Evolutionary conservation across 53 echinoderm and acorn worm genomes (phyloP).

Genomic region (Echinarachnius parma): DNA sequence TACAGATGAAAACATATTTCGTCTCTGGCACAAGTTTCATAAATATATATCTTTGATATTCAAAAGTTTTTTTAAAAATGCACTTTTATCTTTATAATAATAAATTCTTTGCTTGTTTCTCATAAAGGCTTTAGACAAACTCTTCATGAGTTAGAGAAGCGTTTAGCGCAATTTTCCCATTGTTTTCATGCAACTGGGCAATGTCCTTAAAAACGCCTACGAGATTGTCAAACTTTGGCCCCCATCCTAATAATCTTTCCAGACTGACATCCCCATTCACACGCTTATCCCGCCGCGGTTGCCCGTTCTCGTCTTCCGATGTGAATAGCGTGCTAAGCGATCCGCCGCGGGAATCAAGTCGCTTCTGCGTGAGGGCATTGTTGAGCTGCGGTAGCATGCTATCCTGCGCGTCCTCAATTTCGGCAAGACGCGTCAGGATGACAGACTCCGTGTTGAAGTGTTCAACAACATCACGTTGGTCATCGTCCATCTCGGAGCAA

Average conservation of each 20-base stretch:
- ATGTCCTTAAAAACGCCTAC: constrained; percentile 90
- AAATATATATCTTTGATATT: constrained; percentile 10
- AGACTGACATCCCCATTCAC: constrained; percentile 71
- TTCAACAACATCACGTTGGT: constrained; percentile 36
- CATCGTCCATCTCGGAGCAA: constrained; percentile 88
- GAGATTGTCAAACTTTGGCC: constrained; percentile 77
- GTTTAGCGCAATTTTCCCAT: constrained; percentile 29
- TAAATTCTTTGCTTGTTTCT: constrained; percentile 12
- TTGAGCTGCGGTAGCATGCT: constrained; percentile 55
- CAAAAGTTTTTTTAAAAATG: neutral
- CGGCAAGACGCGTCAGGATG: constrained; percentile 72
- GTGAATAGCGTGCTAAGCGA: constrained; percentile 86
- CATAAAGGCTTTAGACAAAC: constrained; percentile 40
- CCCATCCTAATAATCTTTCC: constrained; percentile 92
- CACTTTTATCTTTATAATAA: constrained; percentile 5
- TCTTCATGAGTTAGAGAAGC: constrained; percentile 39
- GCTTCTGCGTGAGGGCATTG: constrained; percentile 53
- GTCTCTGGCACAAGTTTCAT: too few species aligned
- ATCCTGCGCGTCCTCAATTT: constrained; percentile 73
- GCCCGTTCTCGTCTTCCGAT: constrained; percentile 85
- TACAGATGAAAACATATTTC: too few species aligned
- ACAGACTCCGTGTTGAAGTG: constrained; percentile 12
- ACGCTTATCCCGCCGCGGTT: constrained; percentile 21
- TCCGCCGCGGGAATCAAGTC: constrained; percentile 72
- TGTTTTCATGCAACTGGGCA: constrained; percentile 74